Percentiles rank a stretch among this genome's conserved stretches.
Evolutionary conservation across 1,140 invertebrate genomes (phyloP).

Genomic region (Macrotrachela quadricornifera): DNA sequence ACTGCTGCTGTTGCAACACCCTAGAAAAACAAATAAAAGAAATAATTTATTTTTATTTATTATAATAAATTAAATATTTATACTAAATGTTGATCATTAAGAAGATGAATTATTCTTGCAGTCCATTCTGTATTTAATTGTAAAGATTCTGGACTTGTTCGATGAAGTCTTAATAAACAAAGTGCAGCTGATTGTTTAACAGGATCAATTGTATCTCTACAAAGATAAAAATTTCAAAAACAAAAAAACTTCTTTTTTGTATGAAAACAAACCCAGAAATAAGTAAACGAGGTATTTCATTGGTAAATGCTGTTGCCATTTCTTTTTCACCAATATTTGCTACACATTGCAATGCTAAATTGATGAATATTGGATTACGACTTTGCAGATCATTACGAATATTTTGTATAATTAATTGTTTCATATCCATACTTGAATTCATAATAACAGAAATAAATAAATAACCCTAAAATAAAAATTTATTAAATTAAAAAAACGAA

Average conservation of each 20-base stretch:
- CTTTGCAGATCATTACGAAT: constrained; percentile 96
- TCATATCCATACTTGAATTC: constrained; percentile 94
- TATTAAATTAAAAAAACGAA: constrained; percentile 6
- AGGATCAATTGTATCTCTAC: constrained; percentile 80
- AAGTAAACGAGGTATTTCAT: constrained; percentile 88
- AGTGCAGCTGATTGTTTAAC: constrained; percentile 97
- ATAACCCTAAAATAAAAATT: constrained; percentile 58
- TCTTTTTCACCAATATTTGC: constrained; percentile 90
- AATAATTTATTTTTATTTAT: too few relatives aligned
- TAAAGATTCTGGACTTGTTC: constrained; percentile 73
- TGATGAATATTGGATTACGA: constrained; percentile 94
- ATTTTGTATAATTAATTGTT: constrained; percentile 94
- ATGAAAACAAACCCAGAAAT: constrained; percentile 56
- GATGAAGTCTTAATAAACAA: constrained; percentile 71
- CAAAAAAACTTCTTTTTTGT: constrained; percentile 15
- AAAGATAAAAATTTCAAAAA: constrained; percentile 35
- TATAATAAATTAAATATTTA: constrained; percentile 9
- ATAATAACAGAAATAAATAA: constrained; percentile 97
- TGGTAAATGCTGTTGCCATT: constrained; percentile 95
- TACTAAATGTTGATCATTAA: constrained; percentile 92
- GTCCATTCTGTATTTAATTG: constrained; percentile 68
- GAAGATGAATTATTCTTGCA: constrained; percentile 83
- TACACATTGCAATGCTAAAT: constrained; percentile 96
- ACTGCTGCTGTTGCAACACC: constrained; percentile 95
- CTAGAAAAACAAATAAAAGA: constrained; percentile 7